Base-by-base conservation (phyloP, 2,797 vertebrate genomes). In the Rhinatrema bivittatum region DNA sequence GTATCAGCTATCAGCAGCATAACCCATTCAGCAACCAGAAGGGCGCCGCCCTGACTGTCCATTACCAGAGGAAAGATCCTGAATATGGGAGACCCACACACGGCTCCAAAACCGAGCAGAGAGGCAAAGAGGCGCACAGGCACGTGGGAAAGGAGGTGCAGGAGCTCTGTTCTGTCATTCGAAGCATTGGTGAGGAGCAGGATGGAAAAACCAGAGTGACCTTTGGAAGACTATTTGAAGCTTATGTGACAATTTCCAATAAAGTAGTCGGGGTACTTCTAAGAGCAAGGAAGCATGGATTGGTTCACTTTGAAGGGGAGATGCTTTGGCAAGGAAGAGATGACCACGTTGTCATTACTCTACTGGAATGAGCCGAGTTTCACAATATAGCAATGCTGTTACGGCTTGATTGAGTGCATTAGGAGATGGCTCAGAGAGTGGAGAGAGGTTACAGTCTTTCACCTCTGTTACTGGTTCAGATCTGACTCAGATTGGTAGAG, bases 311-410 rank as follows among this genome's bases (percentile, higher is more conserved):
- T 60, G 78, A 93, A 39, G 91, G 92, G 24, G 92, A 95, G 76
- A 95, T 93, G 90, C 74, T 95, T 42, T 95, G 91, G 92, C 92
- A 95, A 75, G 89, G 91, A 51, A 83, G 84, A 69, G 89, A 95
- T 61, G 80, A 95, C 54, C 56, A 64, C 2, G 73, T 85, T 14
- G 17, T 88, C 39, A 90, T 95, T 50, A 85, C 77, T 42, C 70
- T 95, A 52, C 39, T 89, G 30, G 50, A 77, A 6, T 84, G 61
- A 67, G 22, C 32, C 35, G 41, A 16, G 24, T 42, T n/a, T n/a
- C n/a, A n/a, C n/a, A n/a, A n/a, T n/a, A n/a, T n/a, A 10, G 12
- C 3, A 14, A 14, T 14, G 14, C 14, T 14, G 14, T 14, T 14
- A 14, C 14, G 14, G 14, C 14, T 14, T 14, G 14, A 14, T 14